These are phyloP conservation scores for Subacronicta megacephala DNA, from an alignment of 2,888 invertebrate species.

Conservation along the genomic window DNA sequence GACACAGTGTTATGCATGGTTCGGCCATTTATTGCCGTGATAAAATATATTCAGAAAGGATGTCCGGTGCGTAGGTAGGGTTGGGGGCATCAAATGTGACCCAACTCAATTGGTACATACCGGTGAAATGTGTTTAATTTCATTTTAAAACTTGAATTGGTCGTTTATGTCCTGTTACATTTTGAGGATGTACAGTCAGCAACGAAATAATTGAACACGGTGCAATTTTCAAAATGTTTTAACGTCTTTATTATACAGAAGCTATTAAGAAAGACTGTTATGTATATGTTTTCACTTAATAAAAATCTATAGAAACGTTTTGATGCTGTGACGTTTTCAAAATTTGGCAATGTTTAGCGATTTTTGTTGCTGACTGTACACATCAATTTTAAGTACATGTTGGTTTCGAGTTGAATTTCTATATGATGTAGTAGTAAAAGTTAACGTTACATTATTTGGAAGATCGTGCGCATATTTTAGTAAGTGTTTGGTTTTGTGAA, in stretches of 20 bases:
- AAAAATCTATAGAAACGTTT: too few relatives aligned
- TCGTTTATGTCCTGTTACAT: not conserved
- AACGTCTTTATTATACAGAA: too few relatives aligned
- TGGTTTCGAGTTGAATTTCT: constrained; percentile 3
- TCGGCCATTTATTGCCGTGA: constrained; percentile 68
- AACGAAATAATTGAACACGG: too few relatives aligned
- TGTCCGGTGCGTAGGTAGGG: constrained; percentile 25
- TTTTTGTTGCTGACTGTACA: not conserved
- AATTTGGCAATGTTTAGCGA: constrained; percentile 8
- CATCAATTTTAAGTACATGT: constrained; percentile 7
- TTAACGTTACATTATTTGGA: too few relatives aligned
- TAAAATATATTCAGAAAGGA: constrained; percentile 61
- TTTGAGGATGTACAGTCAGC: too few relatives aligned
- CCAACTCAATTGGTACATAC: constrained; percentile 28
- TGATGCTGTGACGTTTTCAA: too few relatives aligned
- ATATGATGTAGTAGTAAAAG: too few relatives aligned
- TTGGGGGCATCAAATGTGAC: constrained; percentile 45
- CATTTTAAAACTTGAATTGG: constrained; percentile 24
- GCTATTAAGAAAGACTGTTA: too few relatives aligned
- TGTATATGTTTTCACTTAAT: too few relatives aligned
- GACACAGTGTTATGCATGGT: constrained; percentile 66
- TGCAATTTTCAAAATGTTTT: too few relatives aligned
- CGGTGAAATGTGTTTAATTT: constrained; percentile 36
- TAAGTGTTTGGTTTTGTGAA: too few relatives aligned
- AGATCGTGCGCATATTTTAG: too few relatives aligned